phyloP scores from a whole-genome alignment of 2,797 vertebrate genomes.

The Channa striata region DNA sequence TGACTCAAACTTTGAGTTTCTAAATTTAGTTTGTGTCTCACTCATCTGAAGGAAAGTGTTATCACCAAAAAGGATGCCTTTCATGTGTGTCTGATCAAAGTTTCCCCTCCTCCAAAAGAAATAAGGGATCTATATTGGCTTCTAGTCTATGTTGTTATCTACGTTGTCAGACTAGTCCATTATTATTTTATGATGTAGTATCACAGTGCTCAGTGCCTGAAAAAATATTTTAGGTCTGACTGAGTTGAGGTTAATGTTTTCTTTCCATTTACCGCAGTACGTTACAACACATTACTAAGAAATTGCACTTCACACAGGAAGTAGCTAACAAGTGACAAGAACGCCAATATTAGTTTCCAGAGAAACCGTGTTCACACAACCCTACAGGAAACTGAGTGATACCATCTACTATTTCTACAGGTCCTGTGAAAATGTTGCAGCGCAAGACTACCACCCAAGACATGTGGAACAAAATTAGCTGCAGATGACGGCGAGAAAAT shows the following conservation, averaged over 20 bases:
- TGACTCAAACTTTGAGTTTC: not conserved
- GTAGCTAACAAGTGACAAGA: slow-evolving; percentile 17
- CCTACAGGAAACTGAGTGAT: slow-evolving; percentile 55
- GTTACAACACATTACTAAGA: not conserved
- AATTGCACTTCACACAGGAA: slow-evolving; percentile 29
- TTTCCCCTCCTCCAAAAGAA: no score
- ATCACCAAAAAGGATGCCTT: not conserved
- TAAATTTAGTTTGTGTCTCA: not conserved
- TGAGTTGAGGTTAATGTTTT: not conserved
- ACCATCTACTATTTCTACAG: not conserved
- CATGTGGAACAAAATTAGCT: not conserved
- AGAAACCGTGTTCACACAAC: slow-evolving; percentile 9
- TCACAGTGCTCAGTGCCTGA: not conserved
- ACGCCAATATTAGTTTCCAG: not conserved
- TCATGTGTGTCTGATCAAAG: not conserved
- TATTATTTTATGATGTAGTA: not conserved
- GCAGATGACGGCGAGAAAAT: not conserved
- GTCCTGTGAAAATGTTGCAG: slow-evolving; percentile 4
- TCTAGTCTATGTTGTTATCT: no score
- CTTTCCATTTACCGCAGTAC: not conserved
- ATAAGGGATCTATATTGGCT: no score
- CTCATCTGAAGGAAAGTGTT: not conserved
- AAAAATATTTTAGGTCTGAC: not conserved
- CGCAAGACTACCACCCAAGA: not conserved
- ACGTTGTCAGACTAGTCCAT: no score